These are phyloP conservation scores for Recurvirostra avosetta DNA, from an alignment of 2,113 vertebrate species.

Conservation along the genomic window DNA sequence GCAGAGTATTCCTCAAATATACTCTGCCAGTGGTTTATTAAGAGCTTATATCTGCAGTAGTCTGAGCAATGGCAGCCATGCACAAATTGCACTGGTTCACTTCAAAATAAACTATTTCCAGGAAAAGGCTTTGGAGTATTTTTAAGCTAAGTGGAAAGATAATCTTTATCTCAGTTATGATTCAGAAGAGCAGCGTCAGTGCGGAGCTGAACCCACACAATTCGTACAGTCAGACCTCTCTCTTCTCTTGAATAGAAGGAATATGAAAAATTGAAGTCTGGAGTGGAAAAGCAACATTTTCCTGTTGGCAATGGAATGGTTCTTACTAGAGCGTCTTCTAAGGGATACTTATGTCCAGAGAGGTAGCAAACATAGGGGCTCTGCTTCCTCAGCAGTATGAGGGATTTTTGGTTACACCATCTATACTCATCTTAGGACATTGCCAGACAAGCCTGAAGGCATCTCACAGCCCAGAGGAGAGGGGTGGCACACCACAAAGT, in stretches of 20 bases:
- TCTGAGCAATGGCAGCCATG: background rate
- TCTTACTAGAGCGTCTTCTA: background rate
- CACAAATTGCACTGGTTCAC: background rate
- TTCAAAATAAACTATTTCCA: background rate
- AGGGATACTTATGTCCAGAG: background rate
- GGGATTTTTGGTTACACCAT: background rate
- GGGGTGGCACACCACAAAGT: background rate
- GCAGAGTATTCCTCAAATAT: background rate
- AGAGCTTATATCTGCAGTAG: background rate
- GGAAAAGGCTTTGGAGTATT: background rate
- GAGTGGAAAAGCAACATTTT: background rate
- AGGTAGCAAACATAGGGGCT: background rate
- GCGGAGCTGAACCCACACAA: background rate
- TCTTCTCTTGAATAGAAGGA: background rate
- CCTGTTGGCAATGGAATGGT: background rate
- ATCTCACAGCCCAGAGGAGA: background rate
- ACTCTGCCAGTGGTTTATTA: background rate
- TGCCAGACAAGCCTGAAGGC: background rate
- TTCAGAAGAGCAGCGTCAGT: background rate
- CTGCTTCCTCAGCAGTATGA: rapidly evolving
- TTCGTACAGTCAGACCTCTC: background rate
- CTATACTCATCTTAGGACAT: rapidly evolving
- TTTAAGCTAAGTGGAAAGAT: background rate
- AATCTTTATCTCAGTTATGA: background rate
- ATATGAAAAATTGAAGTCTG: background rate